phyloP scores from a whole-genome alignment of 1,140 invertebrate genomes.

The Ceratosolen solmsi region DNA sequence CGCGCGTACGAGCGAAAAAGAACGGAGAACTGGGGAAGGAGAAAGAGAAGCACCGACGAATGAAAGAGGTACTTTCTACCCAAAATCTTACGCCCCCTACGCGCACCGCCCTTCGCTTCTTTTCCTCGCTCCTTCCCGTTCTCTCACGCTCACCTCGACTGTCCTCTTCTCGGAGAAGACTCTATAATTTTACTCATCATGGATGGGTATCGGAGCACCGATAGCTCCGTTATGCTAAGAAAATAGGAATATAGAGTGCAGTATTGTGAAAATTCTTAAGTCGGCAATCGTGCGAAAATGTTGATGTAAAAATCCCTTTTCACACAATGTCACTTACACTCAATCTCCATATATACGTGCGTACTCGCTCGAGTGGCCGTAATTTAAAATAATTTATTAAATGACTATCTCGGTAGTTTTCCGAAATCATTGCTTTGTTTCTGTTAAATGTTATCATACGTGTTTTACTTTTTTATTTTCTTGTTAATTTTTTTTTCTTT shows the following conservation, averaged over 20 bases:
- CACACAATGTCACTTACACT: too few relatives aligned
- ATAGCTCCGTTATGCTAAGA: slow-evolving; percentile 6
- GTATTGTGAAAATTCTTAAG: background rate
- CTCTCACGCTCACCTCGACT: background rate
- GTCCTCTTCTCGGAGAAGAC: background rate
- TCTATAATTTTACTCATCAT: too few relatives aligned
- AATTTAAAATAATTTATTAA: background rate
- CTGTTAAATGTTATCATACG: slow-evolving; percentile 67
- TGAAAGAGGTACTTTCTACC: slow-evolving; percentile 57
- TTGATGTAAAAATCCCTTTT: slow-evolving; percentile 25
- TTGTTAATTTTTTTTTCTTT: too few relatives aligned
- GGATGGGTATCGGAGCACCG: background rate
- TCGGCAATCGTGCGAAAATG: background rate
- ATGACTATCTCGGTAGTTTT: too few relatives aligned
- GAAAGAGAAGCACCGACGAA: slow-evolving; percentile 42
- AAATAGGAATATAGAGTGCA: background rate
- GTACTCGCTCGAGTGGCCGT: background rate
- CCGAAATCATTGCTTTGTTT: too few relatives aligned
- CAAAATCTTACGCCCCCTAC: slow-evolving; percentile 56
- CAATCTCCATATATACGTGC: too few relatives aligned
- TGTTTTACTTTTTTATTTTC: too few relatives aligned
- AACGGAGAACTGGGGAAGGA: background rate
- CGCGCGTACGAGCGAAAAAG: background rate
- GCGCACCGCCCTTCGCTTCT: slow-evolving; percentile 50
- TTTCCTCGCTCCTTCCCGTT: slow-evolving; percentile 12